phyloP scores from a whole-genome alignment of 2,797 vertebrate species.

The Coendou prehensilis region DNA sequence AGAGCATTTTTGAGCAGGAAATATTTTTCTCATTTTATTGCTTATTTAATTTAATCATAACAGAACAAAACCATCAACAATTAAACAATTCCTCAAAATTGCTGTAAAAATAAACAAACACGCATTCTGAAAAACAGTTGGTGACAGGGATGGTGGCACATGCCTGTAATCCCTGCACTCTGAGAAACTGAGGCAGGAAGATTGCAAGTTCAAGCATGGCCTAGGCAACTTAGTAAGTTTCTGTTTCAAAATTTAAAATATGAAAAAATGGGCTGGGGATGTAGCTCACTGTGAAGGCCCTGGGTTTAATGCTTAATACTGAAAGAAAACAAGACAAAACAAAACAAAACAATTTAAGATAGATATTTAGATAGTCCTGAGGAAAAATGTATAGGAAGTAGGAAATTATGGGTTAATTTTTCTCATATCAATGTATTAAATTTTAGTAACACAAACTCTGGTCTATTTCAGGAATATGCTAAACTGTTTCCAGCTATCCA shows the following conservation, averaged over 20 bases:
- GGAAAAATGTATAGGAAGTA: not conserved
- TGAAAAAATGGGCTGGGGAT: not conserved
- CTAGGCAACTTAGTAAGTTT: not conserved
- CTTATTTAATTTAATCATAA: slow-evolving; percentile 40
- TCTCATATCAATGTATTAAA: not conserved
- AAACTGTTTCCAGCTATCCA: not conserved
- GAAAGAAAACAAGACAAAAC: not conserved
- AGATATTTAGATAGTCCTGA: not conserved
- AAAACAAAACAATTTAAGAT: not conserved
- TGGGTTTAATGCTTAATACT: not conserved
- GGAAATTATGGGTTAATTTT: not conserved
- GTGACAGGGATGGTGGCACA: not conserved
- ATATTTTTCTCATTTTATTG: not conserved
- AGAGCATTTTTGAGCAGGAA: slow-evolving; percentile 6
- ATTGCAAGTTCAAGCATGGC: not conserved
- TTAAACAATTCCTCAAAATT: not conserved
- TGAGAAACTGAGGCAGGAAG: not conserved
- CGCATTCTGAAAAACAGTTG: not conserved
- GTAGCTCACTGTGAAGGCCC: not conserved
- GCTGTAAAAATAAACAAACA: not conserved
- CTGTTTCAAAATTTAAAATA: not conserved
- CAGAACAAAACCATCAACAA: not conserved
- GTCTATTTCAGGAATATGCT: slow-evolving; percentile 7
- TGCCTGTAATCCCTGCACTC: not conserved
- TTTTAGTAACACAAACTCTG: not conserved